phyloP scores from a whole-genome alignment of 2,113 vertebrate genomes.

The Zonotrichia leucophrys region DNA sequence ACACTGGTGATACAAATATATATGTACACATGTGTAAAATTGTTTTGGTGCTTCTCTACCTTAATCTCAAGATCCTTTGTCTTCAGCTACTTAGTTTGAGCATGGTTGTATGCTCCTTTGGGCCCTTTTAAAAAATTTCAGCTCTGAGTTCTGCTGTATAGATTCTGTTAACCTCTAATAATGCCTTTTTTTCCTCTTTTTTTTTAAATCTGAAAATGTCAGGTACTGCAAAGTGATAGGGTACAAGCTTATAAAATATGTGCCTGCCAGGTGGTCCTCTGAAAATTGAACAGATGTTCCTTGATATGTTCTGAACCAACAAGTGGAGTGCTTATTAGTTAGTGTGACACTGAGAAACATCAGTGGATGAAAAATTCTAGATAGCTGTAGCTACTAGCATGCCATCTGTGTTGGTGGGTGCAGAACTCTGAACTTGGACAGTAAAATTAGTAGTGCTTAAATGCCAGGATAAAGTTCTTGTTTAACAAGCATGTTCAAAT shows the following conservation, averaged over 20 bases:
- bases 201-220: neutral
- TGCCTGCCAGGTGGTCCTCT: neutral
- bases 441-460: neutral
- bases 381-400: neutral
- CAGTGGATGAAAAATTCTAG: neutral
- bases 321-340: fast-evolving
- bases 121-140: neutral
- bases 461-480: neutral
- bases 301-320: neutral
- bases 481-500: neutral
- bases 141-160: neutral
- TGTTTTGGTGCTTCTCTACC: neutral
- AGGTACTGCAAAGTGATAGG: neutral
- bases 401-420: neutral
- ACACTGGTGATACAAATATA: neutral
- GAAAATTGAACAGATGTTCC: neutral
- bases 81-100: neutral
- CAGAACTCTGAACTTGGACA: neutral
- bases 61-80: neutral
- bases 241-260: neutral
- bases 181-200: neutral
- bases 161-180: neutral
- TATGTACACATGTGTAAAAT: neutral
- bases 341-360: neutral
- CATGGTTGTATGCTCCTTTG: neutral